Conservation (phyloP, 2,888 invertebrate species). For the Panzeria rudis region DNA sequence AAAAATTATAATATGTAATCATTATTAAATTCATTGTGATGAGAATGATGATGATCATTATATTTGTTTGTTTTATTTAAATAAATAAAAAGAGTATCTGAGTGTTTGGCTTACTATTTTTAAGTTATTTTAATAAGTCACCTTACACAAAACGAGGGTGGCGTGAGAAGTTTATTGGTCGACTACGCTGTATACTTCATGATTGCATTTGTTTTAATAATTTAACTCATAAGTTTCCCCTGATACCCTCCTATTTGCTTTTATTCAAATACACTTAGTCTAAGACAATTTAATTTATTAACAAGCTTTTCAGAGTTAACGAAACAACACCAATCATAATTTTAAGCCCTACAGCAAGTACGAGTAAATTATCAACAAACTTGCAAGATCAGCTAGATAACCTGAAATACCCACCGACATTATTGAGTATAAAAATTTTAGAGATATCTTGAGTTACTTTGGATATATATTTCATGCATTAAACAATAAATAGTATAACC, state of each 20-base stretch:
- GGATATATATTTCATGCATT: too few relatives aligned
- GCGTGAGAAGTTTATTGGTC: slow-evolving; percentile 5
- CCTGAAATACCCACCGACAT: too few relatives aligned
- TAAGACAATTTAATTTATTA: slow-evolving; percentile 66
- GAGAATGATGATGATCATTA: slow-evolving; percentile 23
- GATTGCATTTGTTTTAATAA: too few relatives aligned
- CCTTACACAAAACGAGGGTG: slow-evolving; percentile 27
- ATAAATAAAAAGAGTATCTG: slow-evolving; percentile 22
- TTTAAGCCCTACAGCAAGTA: slow-evolving; percentile 2
- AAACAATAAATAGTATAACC: too few relatives aligned
- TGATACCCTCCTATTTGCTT: background rate
- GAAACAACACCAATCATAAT: slow-evolving; percentile 29
- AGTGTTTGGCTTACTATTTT: slow-evolving; percentile 8
- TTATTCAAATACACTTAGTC: background rate
- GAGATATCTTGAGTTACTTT: too few relatives aligned
- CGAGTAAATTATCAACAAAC: background rate
- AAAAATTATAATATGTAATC: slow-evolving; percentile 35
- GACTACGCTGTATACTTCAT: too few relatives aligned
- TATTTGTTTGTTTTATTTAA: slow-evolving; percentile 48
- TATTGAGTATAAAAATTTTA: too few relatives aligned
- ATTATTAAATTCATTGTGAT: slow-evolving; percentile 44
- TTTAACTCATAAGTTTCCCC: background rate
- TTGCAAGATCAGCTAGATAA: background rate
- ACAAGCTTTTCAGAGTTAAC: slow-evolving; percentile 37
- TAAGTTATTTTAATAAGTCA: slow-evolving; percentile 39